Evolutionary conservation across 2,113 vertebrate genomes (phyloP).

Genomic region (Ciconia maguari): DNA sequence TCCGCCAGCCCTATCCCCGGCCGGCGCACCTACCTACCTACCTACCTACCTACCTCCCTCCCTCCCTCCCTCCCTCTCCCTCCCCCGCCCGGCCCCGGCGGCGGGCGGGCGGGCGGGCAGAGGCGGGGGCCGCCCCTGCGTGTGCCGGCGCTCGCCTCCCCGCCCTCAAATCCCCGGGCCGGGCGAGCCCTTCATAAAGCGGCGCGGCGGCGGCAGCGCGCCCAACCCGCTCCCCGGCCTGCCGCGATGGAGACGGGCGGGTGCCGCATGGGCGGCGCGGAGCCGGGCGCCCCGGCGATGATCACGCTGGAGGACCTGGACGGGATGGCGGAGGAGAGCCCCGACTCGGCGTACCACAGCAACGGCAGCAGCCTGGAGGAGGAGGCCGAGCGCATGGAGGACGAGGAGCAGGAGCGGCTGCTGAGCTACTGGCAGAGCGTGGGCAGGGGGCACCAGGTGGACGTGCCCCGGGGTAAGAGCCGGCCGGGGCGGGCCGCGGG

Average conservation of each 20-base stretch:
- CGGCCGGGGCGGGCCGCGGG: neutral
- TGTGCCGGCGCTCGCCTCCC: neutral
- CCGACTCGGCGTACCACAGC: constrained; percentile 73
- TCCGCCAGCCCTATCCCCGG: neutral
- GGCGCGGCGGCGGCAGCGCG: neutral
- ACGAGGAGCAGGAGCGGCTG: constrained; percentile 76
- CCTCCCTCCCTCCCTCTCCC: no score
- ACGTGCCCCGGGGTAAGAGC: constrained; percentile 82
- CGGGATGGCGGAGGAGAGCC: constrained; percentile 77
- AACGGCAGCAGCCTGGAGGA: constrained; percentile 75
- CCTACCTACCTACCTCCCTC: neutral
- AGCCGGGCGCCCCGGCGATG: constrained; percentile 36
- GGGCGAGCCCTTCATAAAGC: neutral
- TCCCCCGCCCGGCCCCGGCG: neutral
- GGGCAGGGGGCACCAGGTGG: constrained; percentile 85
- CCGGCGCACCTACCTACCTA: no score
- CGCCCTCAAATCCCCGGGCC: neutral
- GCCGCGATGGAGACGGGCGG: constrained; percentile 69
- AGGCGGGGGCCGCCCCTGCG: neutral
- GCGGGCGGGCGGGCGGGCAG: neutral
- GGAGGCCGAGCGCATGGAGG: constrained; percentile 64
- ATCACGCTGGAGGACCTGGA: constrained; percentile 88
- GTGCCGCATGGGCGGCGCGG: constrained; percentile 71
- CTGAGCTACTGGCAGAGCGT: constrained; percentile 87
- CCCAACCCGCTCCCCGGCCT: neutral